Evolutionary conservation across 2,113 vertebrate genomes (phyloP).

Genomic region (Thomomys bottae): DNA sequence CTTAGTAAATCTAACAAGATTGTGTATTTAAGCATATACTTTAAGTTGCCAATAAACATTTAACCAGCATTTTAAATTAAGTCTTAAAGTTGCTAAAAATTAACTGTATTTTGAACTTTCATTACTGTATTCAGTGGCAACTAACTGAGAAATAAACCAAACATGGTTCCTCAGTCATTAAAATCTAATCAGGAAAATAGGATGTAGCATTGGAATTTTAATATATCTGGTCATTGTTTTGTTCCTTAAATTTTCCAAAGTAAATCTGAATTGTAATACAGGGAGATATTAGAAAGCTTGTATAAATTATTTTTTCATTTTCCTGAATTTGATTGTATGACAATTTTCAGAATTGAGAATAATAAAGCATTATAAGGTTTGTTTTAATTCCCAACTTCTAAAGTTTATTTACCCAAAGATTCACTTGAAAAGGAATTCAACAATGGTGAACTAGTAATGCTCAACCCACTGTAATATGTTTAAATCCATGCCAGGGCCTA

Average conservation of each 20-base stretch:
- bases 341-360: neutral
- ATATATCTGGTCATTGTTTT: neutral
- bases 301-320: neutral
- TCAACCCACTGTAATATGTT: neutral
- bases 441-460: neutral
- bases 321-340: neutral
- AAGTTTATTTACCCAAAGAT: neutral
- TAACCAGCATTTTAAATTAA: neutral
- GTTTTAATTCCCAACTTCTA: neutral
- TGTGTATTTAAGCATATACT: neutral
- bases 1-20: neutral
- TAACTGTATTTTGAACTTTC: neutral
- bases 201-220: neutral
- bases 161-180: slow-evolving; percentile 31
- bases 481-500: neutral
- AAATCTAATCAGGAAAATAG: slow-evolving; percentile 36
- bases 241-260: slow-evolving; percentile 37
- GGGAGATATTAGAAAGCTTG: neutral
- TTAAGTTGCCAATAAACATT: neutral
- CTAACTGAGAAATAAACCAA: neutral
- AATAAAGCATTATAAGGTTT: neutral
- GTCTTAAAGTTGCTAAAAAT: neutral
- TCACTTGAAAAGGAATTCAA: neutral
- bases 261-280: neutral
- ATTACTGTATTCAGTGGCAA: neutral